These are phyloP conservation scores for Rhipidura dahli DNA, from an alignment of 2,113 vertebrate genomes.

Conservation along the genomic window DNA sequence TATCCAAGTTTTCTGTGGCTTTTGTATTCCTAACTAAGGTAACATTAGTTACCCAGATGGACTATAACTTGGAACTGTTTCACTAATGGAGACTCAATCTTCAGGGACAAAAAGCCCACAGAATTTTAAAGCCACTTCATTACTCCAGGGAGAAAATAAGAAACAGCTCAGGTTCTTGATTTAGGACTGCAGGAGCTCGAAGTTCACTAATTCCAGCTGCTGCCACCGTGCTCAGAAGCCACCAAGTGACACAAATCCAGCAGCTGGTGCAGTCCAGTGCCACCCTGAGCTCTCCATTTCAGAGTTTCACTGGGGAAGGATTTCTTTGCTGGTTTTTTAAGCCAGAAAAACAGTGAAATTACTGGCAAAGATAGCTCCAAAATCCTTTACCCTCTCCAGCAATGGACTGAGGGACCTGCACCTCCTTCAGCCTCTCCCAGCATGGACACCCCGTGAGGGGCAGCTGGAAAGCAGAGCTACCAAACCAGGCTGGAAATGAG, in stretches of 20 bases:
- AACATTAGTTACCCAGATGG: not conserved
- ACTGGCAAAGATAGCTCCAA: not conserved
- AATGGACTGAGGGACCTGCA: not conserved
- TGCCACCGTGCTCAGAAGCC: not conserved
- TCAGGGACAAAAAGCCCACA: not conserved
- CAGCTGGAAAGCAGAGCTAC: not conserved
- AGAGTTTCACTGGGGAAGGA: not conserved
- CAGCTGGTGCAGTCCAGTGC: not conserved
- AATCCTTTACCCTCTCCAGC: not conserved
- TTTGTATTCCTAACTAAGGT: not conserved
- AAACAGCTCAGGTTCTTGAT: not conserved
- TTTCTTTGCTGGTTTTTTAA: too few species aligned
- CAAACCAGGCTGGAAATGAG: not conserved
- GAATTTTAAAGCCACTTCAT: not conserved
- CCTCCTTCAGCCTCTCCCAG: not conserved
- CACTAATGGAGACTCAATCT: not conserved
- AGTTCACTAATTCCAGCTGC: not conserved
- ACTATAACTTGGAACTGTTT: not conserved
- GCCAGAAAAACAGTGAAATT: not conserved
- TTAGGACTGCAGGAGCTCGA: not conserved
- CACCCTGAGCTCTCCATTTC: not conserved
- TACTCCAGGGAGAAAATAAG: not conserved
- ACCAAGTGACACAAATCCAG: not conserved
- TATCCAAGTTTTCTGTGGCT: accelerated
- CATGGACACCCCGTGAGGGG: not conserved